phyloP scores from a whole-genome alignment of 2,888 invertebrate genomes.

The Nebria salina region DNA sequence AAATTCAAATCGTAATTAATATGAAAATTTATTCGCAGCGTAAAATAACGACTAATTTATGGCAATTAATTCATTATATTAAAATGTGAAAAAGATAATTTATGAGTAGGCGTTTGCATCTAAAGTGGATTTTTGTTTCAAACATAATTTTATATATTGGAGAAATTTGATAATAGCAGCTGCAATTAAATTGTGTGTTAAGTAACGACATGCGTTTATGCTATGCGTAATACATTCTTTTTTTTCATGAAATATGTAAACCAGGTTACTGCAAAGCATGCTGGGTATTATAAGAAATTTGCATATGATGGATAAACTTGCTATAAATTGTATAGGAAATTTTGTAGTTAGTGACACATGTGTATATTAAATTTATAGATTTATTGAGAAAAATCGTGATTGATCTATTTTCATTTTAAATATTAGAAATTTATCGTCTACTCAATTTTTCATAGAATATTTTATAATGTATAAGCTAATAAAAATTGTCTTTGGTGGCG shows the following conservation, averaged over 20 bases:
- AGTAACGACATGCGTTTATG: neutral
- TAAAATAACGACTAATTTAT: neutral
- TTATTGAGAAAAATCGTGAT: neutral
- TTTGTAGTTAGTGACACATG: neutral
- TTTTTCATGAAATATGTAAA: neutral
- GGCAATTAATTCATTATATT: neutral
- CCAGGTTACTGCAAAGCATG: neutral
- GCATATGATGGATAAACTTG: neutral
- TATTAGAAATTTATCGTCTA: neutral
- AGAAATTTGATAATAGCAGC: neutral
- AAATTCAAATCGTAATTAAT: neutral
- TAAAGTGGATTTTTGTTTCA: neutral
- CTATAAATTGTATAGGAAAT: neutral
- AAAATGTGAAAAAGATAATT: neutral
- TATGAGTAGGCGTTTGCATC: neutral
- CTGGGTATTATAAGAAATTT: conserved; percentile 1
- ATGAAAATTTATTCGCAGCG: neutral
- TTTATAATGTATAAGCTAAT: too few species aligned
- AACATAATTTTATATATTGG: neutral
- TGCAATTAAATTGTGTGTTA: neutral
- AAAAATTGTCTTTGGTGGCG: too few species aligned
- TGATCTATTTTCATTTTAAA: neutral
- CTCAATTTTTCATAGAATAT: too few species aligned
- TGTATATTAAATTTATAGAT: neutral
- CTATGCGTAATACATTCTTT: neutral